phyloP scores from a whole-genome alignment of 2,888 invertebrate species.

The Diarsia brunnea region DNA sequence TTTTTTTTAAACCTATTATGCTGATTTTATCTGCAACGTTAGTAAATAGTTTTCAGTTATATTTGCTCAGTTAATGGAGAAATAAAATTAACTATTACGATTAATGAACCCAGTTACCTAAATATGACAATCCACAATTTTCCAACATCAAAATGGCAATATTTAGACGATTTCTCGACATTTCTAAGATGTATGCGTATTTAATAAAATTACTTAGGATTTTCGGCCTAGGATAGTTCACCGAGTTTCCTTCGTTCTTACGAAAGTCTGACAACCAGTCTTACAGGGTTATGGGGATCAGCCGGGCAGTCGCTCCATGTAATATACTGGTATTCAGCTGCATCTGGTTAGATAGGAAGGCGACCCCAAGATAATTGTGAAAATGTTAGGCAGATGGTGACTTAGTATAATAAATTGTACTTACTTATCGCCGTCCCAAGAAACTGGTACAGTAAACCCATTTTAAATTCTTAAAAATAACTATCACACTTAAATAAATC shows the following conservation, averaged over 20 bases:
- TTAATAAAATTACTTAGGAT: not conserved
- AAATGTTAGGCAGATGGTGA: no score
- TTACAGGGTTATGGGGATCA: no score
- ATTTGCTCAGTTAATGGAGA: not conserved
- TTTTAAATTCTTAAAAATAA: constrained; percentile 21
- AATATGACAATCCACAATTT: not conserved
- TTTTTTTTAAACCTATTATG: no score
- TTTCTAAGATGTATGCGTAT: not conserved
- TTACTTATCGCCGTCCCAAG: constrained; percentile 53
- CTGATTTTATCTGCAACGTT: not conserved
- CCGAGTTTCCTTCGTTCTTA: no score
- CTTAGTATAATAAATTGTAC: constrained; percentile 17
- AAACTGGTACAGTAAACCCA: constrained; percentile 52
- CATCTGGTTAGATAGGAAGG: no score
- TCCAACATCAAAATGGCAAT: not conserved
- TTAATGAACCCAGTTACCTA: not conserved
- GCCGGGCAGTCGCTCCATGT: no score
- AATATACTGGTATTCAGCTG: no score
- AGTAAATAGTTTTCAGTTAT: not conserved
- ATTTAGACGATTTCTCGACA: not conserved
- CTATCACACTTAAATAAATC: constrained; percentile 13
- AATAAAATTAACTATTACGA: not conserved
- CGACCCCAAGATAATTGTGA: no score
- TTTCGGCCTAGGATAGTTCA: no score
- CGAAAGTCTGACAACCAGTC: no score